phyloP scores from a whole-genome alignment of 2,888 invertebrate species.

The Pandemis cinnamomeana region DNA sequence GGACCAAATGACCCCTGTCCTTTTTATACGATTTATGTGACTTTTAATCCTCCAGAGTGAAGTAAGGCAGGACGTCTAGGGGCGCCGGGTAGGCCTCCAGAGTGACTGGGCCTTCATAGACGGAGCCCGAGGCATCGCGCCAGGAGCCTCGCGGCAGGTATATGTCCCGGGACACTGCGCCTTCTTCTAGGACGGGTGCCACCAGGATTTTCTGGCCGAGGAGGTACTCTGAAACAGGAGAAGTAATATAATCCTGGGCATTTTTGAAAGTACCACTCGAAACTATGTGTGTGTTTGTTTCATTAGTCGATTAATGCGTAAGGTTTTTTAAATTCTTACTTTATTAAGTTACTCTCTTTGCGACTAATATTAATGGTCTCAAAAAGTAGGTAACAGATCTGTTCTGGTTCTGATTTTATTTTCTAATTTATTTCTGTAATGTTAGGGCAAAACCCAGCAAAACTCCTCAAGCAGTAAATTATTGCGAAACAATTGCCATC shows the following conservation, averaged over 20 bases:
- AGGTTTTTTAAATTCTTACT: no score
- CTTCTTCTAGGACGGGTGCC: conserved; percentile 88
- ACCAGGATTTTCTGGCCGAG: conserved; percentile 88
- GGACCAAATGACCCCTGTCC: no score
- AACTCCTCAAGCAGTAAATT: background rate
- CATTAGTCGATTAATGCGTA: no score
- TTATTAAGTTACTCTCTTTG: no score
- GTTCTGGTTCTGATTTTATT: no score
- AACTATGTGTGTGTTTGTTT: no score
- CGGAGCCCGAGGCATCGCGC: conserved; percentile 79
- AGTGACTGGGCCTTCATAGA: conserved; percentile 82
- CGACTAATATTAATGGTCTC: no score
- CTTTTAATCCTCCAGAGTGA: conserved; percentile 61
- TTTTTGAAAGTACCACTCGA: no score
- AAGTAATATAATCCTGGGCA: no score
- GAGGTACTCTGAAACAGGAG: conserved; percentile 85
- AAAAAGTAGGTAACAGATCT: no score
- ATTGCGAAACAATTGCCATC: background rate
- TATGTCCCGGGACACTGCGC: conserved; percentile 85
- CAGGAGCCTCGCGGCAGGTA: conserved; percentile 90
- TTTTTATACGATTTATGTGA: background rate
- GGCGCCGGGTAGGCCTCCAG: conserved; percentile 86
- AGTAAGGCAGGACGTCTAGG: conserved; percentile 86
- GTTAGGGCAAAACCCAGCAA: background rate
- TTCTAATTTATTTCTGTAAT: no score